Percentiles rank a stretch among this genome's conserved stretches.
phyloP scores from a whole-genome alignment of 2,797 vertebrate species.

The Hippocampus kuda region DNA sequence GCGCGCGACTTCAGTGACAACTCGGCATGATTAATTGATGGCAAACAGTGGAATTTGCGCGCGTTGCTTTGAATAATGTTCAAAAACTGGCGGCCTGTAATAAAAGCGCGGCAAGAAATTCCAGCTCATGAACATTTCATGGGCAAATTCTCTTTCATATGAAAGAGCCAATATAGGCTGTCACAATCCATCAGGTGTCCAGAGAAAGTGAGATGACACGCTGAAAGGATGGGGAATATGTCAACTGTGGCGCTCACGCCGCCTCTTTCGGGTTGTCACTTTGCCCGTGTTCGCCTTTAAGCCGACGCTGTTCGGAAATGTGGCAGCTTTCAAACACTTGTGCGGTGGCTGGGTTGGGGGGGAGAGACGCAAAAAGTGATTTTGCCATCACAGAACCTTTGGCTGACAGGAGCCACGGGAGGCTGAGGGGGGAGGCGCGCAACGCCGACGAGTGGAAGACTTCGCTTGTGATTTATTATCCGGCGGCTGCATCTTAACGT shows the following conservation, averaged over 20 bases:
- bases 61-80: conserved; percentile 92
- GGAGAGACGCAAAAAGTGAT: conserved; percentile 13
- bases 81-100: conserved; percentile 86
- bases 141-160: conserved; percentile 87
- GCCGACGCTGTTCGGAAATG: conserved; percentile 56
- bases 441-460: conserved; percentile 62
- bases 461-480: conserved; percentile 70
- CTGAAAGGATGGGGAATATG: conserved; percentile 71
- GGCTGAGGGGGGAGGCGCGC: conserved; percentile 60
- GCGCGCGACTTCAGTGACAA: conserved; percentile 84
- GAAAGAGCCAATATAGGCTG: conserved; percentile 89
- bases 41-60: conserved; percentile 90
- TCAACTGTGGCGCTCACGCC: conserved; percentile 64
- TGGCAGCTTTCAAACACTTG: conserved; percentile 50
- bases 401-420: conserved; percentile 61
- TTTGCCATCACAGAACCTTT: conserved; percentile 54
- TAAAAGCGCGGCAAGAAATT: conserved; percentile 86
- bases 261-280: conserved; percentile 72
- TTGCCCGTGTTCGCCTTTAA: conserved; percentile 61
- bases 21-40: conserved; percentile 88
- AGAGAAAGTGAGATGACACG: conserved; percentile 74
- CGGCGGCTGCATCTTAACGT: conserved; percentile 46
- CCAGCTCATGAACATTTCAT: conserved; percentile 93
- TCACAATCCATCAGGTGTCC: conserved; percentile 85
- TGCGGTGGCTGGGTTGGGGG: conserved; percentile 38